Base-by-base conservation (phyloP, 2,797 vertebrate species). In the Myripristis murdjan region DNA sequence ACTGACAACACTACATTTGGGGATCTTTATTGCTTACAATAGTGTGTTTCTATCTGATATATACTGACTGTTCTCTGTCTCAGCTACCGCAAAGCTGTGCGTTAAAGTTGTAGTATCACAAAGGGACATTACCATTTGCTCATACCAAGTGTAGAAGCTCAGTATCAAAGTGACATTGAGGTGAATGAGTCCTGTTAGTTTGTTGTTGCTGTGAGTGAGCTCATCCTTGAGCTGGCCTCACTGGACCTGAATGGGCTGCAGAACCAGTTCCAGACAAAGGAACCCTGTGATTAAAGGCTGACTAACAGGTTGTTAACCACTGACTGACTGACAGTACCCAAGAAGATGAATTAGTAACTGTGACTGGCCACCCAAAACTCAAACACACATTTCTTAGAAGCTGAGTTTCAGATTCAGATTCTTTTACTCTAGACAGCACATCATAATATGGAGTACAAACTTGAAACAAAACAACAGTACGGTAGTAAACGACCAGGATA, bases 191-290 rank as follows among this genome's bases (percentile, higher is more conserved):
- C 16, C 31, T 78, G 62, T 70, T 82, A 63, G 73, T 64, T 77
- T 83, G 70, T 76, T 39, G 58, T 88, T 85, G 83, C 68, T 20
- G 44, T 35, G 44, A 60, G 22, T 28, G n/a, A n/a, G n/a, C 23
- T 88, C 83, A 82, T 87, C 73, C 26, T 26, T 6, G 8, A 47
- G 56, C 24, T 48, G 59, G 61, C 84, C 83, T 88, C 68, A 73
- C 84, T 52, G 70, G 86, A 91, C 94, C 84, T 73, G 94, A 92
- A 82, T 64, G 86, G 82, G 91, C 91, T 89, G 94, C 89, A 82
- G 76, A 95, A 92, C 93, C 86, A 73, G 93, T 94, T 92, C 71
- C 82, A 52, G 47, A 91, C 87, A 92, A 91, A 91, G 90, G 70
- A 84, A 68, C 76, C 59, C 80, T 91, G 87, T 91, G 86, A 91